phyloP scores from a whole-genome alignment of 1,140 invertebrate genomes.

The Sycobia sp. region DNA sequence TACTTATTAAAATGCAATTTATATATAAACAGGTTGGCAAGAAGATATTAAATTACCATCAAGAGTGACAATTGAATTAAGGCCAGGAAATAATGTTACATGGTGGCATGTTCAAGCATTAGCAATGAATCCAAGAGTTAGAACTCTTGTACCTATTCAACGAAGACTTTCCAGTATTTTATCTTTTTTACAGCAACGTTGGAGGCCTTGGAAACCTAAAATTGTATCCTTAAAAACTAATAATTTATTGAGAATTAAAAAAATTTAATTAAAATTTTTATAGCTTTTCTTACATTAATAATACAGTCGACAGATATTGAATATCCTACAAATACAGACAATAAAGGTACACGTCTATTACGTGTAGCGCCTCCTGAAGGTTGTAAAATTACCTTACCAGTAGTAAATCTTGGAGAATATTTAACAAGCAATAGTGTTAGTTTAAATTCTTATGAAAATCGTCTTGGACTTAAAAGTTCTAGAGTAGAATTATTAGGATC shows the following conservation, averaged over 20 bases:
- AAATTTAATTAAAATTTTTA: conserved; percentile 23
- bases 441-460: conserved; percentile 73
- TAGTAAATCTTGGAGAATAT: conserved; percentile 75
- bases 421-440: conserved; percentile 76
- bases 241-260: conserved; percentile 12
- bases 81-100: conserved; percentile 76
- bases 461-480: conserved; percentile 65
- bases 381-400: conserved; percentile 69
- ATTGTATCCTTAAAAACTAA: conserved; percentile 61
- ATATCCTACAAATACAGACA: conserved; percentile 18
- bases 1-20: conserved; percentile 5
- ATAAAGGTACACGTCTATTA: conserved; percentile 46
- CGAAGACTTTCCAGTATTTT: conserved; percentile 75
- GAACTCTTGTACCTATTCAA: conserved; percentile 76
- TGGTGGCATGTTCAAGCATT: conserved; percentile 84
- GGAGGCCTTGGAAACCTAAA: conserved; percentile 67
- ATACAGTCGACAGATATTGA: conserved; percentile 17
- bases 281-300: conserved; percentile 11
- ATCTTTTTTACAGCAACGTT: conserved; percentile 78
- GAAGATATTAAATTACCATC: conserved; percentile 80
- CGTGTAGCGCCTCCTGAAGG: conserved; percentile 63
- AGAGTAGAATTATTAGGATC: conserved; percentile 53
- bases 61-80: conserved; percentile 77
- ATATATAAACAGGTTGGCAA: conserved; percentile 69
- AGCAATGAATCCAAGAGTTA: conserved; percentile 89